phyloP scores from a whole-genome alignment of 2,888 invertebrate species.

The Leptura quadrifasciata region DNA sequence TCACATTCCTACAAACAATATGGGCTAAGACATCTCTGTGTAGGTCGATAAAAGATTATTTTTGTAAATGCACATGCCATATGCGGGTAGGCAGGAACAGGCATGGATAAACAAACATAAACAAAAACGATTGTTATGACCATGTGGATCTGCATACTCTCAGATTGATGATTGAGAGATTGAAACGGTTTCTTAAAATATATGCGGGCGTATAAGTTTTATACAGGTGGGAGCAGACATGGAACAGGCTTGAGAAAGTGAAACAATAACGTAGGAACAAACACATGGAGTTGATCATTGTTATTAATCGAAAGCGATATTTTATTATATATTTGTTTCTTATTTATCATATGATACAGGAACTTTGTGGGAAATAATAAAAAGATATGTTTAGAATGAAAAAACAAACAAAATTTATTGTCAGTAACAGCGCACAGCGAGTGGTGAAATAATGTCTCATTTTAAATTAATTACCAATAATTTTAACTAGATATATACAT shows the following conservation, averaged over 20 bases:
- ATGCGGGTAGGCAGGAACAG: constrained; percentile 22
- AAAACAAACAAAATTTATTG: too few relatives aligned
- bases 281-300: not conserved
- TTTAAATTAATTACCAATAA: too few relatives aligned
- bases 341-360: too few relatives aligned
- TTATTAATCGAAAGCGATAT: not conserved
- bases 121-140: constrained; percentile 23
- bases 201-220: constrained; percentile 19
- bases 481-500: too few relatives aligned
- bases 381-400: too few relatives aligned
- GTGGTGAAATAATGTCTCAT: too few relatives aligned
- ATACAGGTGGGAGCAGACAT: constrained; percentile 28
- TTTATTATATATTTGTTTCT: not conserved
- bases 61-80: constrained; percentile 19
- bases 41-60: constrained; percentile 27
- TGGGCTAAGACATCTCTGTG: constrained; percentile 13
- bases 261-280: constrained; percentile 16
- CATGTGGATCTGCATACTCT: constrained; percentile 19
- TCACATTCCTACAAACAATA: not conserved
- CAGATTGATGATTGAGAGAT: constrained; percentile 13
- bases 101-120: constrained; percentile 22
- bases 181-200: constrained; percentile 31
- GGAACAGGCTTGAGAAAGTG: not conserved
- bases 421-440: too few relatives aligned
- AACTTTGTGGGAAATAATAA: too few relatives aligned